Percentiles rank a stretch among this genome's conserved stretches.
Conservation (phyloP, 2,888 invertebrate species). For the Protophormia terraenovae region DNA sequence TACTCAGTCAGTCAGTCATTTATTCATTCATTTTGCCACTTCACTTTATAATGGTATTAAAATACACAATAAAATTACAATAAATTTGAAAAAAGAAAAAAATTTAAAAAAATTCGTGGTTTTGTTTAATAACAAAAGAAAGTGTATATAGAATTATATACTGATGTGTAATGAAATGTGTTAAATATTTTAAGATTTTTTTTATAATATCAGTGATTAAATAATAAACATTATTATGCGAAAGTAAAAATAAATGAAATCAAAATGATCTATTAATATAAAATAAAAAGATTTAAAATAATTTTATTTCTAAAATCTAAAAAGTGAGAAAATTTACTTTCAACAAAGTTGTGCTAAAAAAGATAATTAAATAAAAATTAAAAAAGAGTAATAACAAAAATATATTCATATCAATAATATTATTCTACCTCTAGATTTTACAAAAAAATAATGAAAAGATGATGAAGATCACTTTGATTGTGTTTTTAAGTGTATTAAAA, state of each 20-base stretch:
- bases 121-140: too few relatives aligned
- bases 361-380: background rate
- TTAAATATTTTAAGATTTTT: background rate
- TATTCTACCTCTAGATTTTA: background rate
- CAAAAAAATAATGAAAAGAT: constrained; percentile 76
- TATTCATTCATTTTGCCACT: background rate
- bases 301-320: too few relatives aligned
- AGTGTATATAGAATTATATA: too few relatives aligned
- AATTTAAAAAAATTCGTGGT: background rate
- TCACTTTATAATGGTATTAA: background rate
- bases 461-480: constrained; percentile 74
- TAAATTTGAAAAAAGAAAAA: background rate
- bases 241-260: too few relatives aligned
- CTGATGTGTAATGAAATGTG: background rate
- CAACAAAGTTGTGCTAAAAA: too few relatives aligned
- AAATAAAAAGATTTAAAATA: background rate
- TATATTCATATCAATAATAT: background rate
- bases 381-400: background rate
- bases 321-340: too few relatives aligned
- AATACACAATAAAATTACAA: background rate
- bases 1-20: background rate
- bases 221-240: too few relatives aligned
- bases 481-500: constrained; percentile 75
- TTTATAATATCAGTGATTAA: background rate
- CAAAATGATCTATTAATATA: too few relatives aligned